phyloP scores from a whole-genome alignment of 2,113 vertebrate species.

The Pseudorectes ferrugineus region DNA sequence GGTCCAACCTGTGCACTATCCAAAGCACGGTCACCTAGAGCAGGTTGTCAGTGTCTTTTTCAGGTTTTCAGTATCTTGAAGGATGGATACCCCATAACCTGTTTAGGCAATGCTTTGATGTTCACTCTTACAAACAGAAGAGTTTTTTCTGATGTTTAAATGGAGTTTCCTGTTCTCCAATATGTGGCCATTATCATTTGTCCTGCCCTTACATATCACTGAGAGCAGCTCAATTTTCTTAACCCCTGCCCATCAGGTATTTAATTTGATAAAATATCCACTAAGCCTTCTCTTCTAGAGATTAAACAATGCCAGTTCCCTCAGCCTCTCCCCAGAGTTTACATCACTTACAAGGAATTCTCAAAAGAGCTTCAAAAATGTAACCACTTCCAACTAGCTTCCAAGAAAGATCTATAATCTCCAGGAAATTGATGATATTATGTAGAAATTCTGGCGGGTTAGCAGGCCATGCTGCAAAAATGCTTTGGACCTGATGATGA shows the following conservation, averaged over 20 bases:
- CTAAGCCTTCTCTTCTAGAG: background rate
- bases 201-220: background rate
- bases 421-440: background rate
- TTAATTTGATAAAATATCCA: background rate
- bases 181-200: background rate
- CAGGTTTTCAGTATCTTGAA: background rate
- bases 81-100: background rate
- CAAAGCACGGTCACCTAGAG: rapidly evolving
- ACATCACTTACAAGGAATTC: background rate
- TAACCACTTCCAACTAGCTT: background rate
- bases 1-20: background rate
- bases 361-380: background rate
- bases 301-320: background rate
- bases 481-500: background rate
- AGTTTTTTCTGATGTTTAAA: background rate
- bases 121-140: background rate
- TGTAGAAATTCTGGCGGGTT: background rate
- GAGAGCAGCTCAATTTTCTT: background rate
- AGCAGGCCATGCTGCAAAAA: background rate
- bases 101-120: background rate
- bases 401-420: background rate
- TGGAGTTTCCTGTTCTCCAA: background rate
- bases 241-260: background rate
- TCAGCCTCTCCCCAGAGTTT: background rate
- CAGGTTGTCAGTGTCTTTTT: background rate